Percentiles rank a stretch among this genome's conserved stretches.
Evolutionary conservation across 1,140 invertebrate species (phyloP).

Genomic region (Drosophila kikkawai): DNA sequence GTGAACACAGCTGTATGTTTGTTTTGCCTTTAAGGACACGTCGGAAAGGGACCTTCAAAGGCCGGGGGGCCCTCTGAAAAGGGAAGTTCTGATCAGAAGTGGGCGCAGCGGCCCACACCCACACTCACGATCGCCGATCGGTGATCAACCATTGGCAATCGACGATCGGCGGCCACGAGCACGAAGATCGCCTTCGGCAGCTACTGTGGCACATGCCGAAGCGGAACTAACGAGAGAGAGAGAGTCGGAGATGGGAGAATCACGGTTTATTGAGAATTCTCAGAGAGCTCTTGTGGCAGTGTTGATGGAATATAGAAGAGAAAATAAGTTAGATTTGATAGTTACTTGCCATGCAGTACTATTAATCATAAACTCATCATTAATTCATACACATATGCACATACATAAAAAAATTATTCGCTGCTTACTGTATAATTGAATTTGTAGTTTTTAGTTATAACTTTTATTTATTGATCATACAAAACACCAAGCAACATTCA

Average conservation of each 20-base stretch:
- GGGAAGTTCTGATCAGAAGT: conserved; percentile 19
- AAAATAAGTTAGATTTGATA: background rate
- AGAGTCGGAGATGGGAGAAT: conserved; percentile 7
- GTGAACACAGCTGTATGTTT: too few species aligned
- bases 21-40: conserved; percentile 35
- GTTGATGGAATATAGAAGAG: background rate
- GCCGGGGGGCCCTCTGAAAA: conserved; percentile 5
- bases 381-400: too few species aligned
- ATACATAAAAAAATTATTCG: too few species aligned
- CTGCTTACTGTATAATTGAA: too few species aligned
- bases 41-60: conserved; percentile 38
- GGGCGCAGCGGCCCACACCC: conserved; percentile 39
- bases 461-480: too few species aligned
- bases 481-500: too few species aligned
- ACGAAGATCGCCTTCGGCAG: conserved; percentile 70
- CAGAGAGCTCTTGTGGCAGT: conserved; percentile 1
- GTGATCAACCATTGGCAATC: background rate
- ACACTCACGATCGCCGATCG: conserved; percentile 50
- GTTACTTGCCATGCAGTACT: too few species aligned
- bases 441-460: too few species aligned
- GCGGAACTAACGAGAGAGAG: conserved; percentile 62
- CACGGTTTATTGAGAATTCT: background rate
- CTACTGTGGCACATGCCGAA: conserved; percentile 81
- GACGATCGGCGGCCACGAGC: conserved; percentile 13
- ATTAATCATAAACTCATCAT: too few species aligned